Percentiles rank a stretch among this genome's conserved stretches.
phyloP scores from a whole-genome alignment of 2,888 invertebrate species.

The Penaeus monodon region DNA sequence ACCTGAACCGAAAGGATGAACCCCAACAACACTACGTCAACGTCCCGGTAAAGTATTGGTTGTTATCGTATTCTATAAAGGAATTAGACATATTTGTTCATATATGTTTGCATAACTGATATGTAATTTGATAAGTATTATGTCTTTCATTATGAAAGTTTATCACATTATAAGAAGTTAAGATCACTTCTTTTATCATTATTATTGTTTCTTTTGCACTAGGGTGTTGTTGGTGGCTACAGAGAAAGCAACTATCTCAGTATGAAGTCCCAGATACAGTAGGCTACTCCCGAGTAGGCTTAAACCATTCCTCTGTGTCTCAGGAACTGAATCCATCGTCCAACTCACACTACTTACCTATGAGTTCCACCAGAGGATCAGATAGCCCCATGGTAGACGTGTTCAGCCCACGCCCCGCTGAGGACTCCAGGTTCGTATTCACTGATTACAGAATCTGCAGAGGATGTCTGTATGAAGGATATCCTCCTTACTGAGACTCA shows the following conservation, averaged over 20 bases:
- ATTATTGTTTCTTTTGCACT: neutral
- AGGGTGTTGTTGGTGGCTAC: neutral
- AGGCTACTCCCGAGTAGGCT: constrained; percentile 21
- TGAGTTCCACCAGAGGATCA: constrained; percentile 3
- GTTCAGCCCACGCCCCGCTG: constrained; percentile 39
- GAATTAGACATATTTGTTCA: neutral
- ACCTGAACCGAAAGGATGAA: constrained; percentile 31
- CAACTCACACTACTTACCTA: constrained; percentile 9
- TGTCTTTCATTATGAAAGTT: neutral
- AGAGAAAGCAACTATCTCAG: constrained; percentile 23
- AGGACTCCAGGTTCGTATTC: constrained; percentile 9
- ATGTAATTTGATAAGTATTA: neutral
- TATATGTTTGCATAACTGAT: neutral
- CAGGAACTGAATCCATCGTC: neutral
- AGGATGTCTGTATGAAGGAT: neutral
- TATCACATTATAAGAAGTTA: too few species aligned
- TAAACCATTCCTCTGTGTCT: neutral
- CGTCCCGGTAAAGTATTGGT: constrained; percentile 21
- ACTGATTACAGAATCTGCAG: neutral
- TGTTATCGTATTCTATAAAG: neutral
- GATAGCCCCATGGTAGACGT: constrained; percentile 24
- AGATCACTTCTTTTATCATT: neutral
- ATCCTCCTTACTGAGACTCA: neutral
- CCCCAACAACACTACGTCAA: constrained; percentile 27
- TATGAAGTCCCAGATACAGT: constrained; percentile 30